Conservation (phyloP, 1,140 invertebrate genomes). For the Drosophila murphyi region DNA sequence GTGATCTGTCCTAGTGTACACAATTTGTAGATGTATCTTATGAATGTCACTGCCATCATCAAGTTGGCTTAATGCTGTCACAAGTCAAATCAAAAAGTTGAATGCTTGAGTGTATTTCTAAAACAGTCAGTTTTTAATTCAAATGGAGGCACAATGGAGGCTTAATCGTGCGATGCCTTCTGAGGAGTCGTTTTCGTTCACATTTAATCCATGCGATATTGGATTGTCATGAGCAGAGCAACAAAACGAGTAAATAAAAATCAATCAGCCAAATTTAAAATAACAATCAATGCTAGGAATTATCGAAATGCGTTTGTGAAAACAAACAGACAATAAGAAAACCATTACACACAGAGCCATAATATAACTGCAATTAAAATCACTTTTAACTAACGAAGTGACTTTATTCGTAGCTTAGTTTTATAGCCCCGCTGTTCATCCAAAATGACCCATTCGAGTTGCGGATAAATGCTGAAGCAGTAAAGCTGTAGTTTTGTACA, state of each 20-base stretch:
- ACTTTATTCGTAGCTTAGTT: not conserved
- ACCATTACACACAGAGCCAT: too few relatives aligned
- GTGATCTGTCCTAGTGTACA: slow-evolving; percentile 35
- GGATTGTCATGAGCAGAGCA: too few relatives aligned
- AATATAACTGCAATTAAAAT: not conserved
- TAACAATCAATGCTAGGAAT: not conserved
- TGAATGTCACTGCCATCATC: slow-evolving; percentile 10
- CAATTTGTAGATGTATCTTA: slow-evolving; percentile 50
- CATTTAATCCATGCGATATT: not conserved
- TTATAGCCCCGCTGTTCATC: not conserved
- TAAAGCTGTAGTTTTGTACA: slow-evolving; percentile 17
- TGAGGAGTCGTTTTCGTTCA: not conserved
- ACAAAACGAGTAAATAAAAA: not conserved
- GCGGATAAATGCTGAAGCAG: not conserved
- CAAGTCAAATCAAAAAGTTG: not conserved
- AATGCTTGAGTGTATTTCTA: not conserved
- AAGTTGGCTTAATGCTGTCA: not conserved
- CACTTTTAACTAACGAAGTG: too few relatives aligned
- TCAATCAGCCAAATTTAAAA: not conserved
- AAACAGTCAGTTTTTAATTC: not conserved
- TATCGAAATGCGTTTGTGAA: not conserved
- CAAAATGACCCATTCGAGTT: not conserved
- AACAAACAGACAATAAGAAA: not conserved
- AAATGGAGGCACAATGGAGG: not conserved
- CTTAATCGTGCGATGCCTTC: not conserved